Evolutionary conservation across 2,113 vertebrate species (phyloP), one percentile per base, ranked within the genome.

Genomic region (Aspiorhynchus laticeps): DNA sequence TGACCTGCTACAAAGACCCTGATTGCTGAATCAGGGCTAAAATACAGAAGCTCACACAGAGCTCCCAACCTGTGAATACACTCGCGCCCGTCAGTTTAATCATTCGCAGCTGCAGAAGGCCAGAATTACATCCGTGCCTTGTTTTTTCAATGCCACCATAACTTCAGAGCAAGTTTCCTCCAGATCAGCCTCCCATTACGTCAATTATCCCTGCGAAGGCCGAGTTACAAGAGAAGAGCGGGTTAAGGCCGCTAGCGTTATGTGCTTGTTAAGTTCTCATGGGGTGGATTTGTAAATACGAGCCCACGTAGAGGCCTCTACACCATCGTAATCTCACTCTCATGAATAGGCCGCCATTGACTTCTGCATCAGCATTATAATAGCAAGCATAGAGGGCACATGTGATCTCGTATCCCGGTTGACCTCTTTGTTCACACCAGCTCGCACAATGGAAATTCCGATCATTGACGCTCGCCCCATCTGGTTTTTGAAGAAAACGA

Each of bases 21-120:
- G 90, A 93, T 89, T 93, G 95, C 95, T 95, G 95, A 95, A 91
- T 95, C 93, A 94, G 94, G 91, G 76, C 80, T 88, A 86, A 93
- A 92, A 92, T 90, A 94, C 85, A 65, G 82, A 87, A 84, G 82
- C 81, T 83, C 59, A n/a, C 53, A 80, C 31, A 21, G 84, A 83
- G 31, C 19, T 74, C 33, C 65, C 76, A 21, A 56, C 53, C 51
- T 61, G 28, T 63, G 24, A 77, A 53, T 17, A 33, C 15, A 73
- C 21, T 51, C 9, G 24, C 9, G n/a, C 17, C 3, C 8, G 3
- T 46, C 65, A 83, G 28, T 74, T 21, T 59, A 84, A 74, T 74
- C 48, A 56, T 69, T 67, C 33, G 3, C 78, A 74, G 53, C 69
- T 61, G 59, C 77, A 15, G 19, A 63, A 83, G 26, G 14, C 48